phyloP scores from a whole-genome alignment of 2,113 vertebrate genomes.

The Phaethon lepturus region DNA sequence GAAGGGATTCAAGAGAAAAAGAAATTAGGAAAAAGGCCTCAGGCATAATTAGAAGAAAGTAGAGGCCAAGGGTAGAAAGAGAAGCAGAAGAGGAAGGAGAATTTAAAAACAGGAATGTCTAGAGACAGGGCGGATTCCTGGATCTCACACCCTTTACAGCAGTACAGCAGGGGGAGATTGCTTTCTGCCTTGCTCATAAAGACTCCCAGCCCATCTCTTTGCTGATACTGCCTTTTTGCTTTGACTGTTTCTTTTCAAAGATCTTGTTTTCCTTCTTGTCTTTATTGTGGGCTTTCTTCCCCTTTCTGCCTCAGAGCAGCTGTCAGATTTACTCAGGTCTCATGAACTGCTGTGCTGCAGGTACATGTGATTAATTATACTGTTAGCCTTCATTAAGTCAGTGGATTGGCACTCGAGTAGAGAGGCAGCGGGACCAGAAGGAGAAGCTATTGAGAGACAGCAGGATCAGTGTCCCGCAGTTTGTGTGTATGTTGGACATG shows the following conservation, averaged over 20 bases:
- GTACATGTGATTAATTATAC: constrained; percentile 54
- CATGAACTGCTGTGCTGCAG: not conserved
- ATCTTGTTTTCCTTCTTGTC: not conserved
- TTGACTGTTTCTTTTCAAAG: not conserved
- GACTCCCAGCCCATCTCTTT: not conserved
- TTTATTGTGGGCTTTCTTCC: not conserved
- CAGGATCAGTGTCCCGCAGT: not conserved
- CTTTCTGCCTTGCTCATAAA: not conserved
- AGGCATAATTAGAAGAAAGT: not conserved
- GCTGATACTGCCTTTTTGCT: not conserved
- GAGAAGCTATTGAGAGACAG: constrained; percentile 42
- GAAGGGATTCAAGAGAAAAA: not conserved
- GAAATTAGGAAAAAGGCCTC: not conserved
- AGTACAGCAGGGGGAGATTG: not conserved
- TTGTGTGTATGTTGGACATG: not conserved
- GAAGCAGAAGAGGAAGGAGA: not conserved
- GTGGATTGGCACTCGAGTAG: constrained; percentile 4
- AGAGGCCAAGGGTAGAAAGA: not conserved
- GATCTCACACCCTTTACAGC: not conserved
- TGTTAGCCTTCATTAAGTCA: constrained; percentile 63
- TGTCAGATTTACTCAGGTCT: constrained; percentile 53
- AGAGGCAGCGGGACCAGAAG: constrained; percentile 39
- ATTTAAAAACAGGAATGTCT: not conserved
- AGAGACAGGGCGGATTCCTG: not conserved
- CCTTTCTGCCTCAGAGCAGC: constrained; percentile 25